Conservation (phyloP, 2,797 vertebrate genomes). For the Centroberyx gerrardi region DNA sequence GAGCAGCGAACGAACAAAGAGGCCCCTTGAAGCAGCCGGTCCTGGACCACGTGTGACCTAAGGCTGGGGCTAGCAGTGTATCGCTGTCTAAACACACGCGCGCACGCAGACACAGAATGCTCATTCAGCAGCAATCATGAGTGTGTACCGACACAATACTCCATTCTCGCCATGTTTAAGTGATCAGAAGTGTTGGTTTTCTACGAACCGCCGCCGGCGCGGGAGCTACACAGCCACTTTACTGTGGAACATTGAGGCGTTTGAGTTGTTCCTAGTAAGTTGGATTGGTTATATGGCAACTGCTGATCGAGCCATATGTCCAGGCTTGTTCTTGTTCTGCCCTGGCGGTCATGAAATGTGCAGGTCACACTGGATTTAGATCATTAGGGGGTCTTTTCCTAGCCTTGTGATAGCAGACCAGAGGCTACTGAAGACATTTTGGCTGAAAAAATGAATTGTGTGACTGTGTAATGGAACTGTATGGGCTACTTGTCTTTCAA, state of each 20-base stretch:
- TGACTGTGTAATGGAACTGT: not conserved
- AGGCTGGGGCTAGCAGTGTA: slow-evolving; percentile 30
- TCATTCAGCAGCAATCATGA: slow-evolving; percentile 37
- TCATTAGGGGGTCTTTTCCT: not conserved
- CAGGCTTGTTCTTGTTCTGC: slow-evolving; percentile 7
- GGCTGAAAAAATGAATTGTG: not conserved
- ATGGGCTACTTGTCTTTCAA: not conserved
- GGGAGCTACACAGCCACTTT: not conserved
- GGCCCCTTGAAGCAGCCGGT: not conserved
- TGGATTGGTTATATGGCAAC: not conserved
- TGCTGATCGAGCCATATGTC: slow-evolving; percentile 34
- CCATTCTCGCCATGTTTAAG: slow-evolving; percentile 11
- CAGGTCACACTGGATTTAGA: slow-evolving; percentile 15
- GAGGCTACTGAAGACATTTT: slow-evolving; percentile 14
- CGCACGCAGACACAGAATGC: slow-evolving; percentile 14
- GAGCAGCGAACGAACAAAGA: slow-evolving; percentile 42
- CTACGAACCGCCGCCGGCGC: not conserved
- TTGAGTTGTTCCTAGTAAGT: slow-evolving; percentile 26
- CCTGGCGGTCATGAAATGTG: not conserved
- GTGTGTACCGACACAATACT: slow-evolving; percentile 21
- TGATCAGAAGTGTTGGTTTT: slow-evolving; percentile 26
- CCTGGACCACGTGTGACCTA: slow-evolving; percentile 30
- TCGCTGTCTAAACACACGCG: slow-evolving; percentile 8
- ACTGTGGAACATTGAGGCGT: slow-evolving; percentile 22
- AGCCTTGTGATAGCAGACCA: slow-evolving; percentile 29